Base-by-base conservation (phyloP, 2,797 vertebrate species). In the Spheniscus humboldti region DNA sequence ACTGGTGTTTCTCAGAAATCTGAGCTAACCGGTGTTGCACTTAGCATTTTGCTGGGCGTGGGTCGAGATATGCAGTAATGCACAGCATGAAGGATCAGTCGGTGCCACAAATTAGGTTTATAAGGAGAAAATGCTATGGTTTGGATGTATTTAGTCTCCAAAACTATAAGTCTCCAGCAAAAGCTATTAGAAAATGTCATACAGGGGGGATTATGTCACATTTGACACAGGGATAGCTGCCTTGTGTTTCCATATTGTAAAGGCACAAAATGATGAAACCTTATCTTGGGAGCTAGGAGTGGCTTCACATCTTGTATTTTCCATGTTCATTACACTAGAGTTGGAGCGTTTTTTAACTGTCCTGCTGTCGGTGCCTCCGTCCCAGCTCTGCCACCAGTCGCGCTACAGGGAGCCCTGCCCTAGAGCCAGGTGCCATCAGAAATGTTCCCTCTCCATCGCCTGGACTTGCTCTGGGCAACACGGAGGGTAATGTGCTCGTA, bases 1-100 rank as follows among this genome's bases (percentile, higher is more conserved):
- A 14, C 50, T 63, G 33, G 18, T 55, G 39, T 91, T 95, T 90
- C 89, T 90, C 64, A 75, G 84, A 89, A 91, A 95, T 91, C 94
- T 88, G 81, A 72, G 68, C 86, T 89, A 73, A 64, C 13, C 6
- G 8, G 28, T 74, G 57, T 67, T 64, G 41, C 48, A 22, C 73
- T 57, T 43, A 22, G 16, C 35, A 18, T 82, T 89, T 91, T 75
- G 47, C 81, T 88, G 78, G 76, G 81, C 0, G 4, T 86, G 72
- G 37, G 27, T 64, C 7, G 22, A 91, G 90, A 71, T 83, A 64
- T 0, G 6, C 76, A 81, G 37, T 52, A 60, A 72, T 20, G 24
- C 10, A 17, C 53, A 69, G 79, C n/a, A 12, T 31, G 22, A 57
- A 57, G 39, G 57, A 80, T 59, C 45, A 55, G 41, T 11, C 55